Conservation (phyloP, 2,113 vertebrate species). For the Pleuronectes platessa region DNA sequence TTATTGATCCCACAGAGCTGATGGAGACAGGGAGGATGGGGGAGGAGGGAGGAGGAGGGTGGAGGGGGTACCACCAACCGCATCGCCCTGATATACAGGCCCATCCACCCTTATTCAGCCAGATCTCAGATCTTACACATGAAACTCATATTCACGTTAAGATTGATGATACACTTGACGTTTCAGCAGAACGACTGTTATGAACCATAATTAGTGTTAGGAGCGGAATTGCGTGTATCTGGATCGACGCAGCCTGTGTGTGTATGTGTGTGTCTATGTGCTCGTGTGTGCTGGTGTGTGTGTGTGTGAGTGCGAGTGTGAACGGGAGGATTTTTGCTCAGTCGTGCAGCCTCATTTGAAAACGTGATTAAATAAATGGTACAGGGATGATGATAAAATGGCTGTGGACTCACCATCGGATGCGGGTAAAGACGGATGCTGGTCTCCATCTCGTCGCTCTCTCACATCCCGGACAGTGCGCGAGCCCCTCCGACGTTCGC, state of each 20-base stretch:
- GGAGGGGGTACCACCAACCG: slow-evolving; percentile 40
- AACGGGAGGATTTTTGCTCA: not conserved
- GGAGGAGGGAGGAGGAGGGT: slow-evolving; percentile 4
- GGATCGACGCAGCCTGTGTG: slow-evolving; percentile 14
- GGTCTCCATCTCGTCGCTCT: slow-evolving; percentile 69
- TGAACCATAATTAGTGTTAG: not conserved
- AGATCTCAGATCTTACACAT: not conserved
- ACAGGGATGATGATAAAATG: not conserved
- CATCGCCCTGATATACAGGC: slow-evolving; percentile 67
- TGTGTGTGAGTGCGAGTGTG: not conserved
- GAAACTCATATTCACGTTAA: not conserved
- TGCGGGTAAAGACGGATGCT: slow-evolving; percentile 61
- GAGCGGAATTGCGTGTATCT: not conserved
- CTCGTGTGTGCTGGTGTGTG: not conserved
- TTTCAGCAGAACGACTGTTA: not conserved
- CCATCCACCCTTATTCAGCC: slow-evolving; percentile 48
- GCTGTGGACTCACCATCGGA: slow-evolving; percentile 68
- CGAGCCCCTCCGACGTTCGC: slow-evolving; percentile 34
- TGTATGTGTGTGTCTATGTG: not conserved
- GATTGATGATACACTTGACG: not conserved
- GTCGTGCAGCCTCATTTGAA: not conserved
- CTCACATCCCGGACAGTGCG: slow-evolving; percentile 53
- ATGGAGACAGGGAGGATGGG: slow-evolving; percentile 64
- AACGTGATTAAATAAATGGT: not conserved
- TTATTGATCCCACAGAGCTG: slow-evolving; percentile 72